phyloP scores from a whole-genome alignment of 2,888 invertebrate species.

The Clepsis dumicolana region DNA sequence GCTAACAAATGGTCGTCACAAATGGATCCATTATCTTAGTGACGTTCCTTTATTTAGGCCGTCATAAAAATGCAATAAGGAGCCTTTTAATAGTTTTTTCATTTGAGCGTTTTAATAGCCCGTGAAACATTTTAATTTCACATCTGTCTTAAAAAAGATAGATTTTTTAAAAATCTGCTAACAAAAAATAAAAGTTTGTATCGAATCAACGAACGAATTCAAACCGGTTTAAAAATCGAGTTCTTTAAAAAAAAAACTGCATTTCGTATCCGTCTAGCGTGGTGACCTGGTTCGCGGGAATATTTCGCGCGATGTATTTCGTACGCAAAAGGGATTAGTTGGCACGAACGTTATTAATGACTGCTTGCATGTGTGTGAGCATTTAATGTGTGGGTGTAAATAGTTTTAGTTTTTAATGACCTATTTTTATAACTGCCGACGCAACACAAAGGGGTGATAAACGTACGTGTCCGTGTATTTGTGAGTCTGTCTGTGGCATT shows the following conservation, averaged over 20 bases:
- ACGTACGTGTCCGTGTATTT: too few species aligned
- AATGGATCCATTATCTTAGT: slow-evolving; percentile 21
- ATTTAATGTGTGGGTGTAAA: slow-evolving; percentile 26
- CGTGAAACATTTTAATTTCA: neutral
- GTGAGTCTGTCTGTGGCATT: too few species aligned
- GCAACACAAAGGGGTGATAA: neutral
- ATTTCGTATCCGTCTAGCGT: neutral
- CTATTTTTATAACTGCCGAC: slow-evolving; percentile 2
- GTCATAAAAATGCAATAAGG: slow-evolving; percentile 4
- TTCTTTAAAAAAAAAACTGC: neutral
- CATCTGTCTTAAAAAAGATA: neutral
- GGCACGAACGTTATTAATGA: slow-evolving; percentile 42
- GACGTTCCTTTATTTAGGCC: neutral
- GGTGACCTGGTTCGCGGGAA: slow-evolving; percentile 20
- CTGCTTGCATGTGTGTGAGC: slow-evolving; percentile 32
- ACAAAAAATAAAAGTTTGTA: neutral
- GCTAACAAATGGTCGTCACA: slow-evolving; percentile 3
- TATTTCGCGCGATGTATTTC: slow-evolving; percentile 29
- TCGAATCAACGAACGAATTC: neutral
- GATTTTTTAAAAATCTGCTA: neutral
- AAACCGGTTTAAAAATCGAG: slow-evolving; percentile 14
- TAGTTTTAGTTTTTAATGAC: slow-evolving; percentile 34
- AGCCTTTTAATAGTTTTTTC: slow-evolving; percentile 3
- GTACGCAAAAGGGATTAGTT: slow-evolving; percentile 39
- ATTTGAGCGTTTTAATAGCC: neutral